These are phyloP conservation scores for Zele albiditarsus DNA, from an alignment of 2,888 invertebrate species.

Conservation along the genomic window DNA sequence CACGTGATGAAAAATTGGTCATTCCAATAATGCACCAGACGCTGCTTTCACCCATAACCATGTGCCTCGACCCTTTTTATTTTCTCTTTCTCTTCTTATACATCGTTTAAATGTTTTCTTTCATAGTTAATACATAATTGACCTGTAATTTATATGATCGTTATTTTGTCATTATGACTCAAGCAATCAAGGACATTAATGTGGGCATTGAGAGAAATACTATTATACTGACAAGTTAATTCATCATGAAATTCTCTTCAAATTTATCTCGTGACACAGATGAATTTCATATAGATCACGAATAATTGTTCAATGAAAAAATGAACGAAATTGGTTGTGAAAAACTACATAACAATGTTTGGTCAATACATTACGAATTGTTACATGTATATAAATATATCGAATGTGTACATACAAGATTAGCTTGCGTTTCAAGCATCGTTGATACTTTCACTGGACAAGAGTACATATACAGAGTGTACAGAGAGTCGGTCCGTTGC, in stretches of 20 bases:
- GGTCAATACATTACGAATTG: not conserved
- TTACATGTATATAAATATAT: not conserved
- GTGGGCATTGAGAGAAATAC: not conserved
- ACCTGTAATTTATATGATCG: not conserved
- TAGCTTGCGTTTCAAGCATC: constrained; percentile 37
- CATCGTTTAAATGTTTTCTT: not conserved
- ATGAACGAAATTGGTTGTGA: not conserved
- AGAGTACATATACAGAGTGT: constrained; percentile 45
- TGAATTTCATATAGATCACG: not conserved
- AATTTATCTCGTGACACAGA: not conserved
- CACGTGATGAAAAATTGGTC: constrained; percentile 25
- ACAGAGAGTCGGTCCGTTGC: constrained; percentile 52
- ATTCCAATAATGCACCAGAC: constrained; percentile 26
- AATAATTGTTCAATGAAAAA: not conserved
- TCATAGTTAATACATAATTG: not conserved
- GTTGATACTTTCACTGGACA: constrained; percentile 64
- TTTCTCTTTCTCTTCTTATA: constrained; percentile 8
- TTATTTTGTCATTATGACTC: constrained; percentile 17
- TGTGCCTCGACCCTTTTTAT: constrained; percentile 9
- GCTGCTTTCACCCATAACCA: constrained; percentile 22
- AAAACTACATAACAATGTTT: not conserved
- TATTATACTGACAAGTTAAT: not conserved
- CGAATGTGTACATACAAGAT: constrained; percentile 15
- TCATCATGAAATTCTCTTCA: not conserved
- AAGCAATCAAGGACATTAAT: not conserved